These are phyloP conservation scores for Neocrepidodera transversa DNA, from an alignment of 2,888 invertebrate genomes.

Conservation along the genomic window DNA sequence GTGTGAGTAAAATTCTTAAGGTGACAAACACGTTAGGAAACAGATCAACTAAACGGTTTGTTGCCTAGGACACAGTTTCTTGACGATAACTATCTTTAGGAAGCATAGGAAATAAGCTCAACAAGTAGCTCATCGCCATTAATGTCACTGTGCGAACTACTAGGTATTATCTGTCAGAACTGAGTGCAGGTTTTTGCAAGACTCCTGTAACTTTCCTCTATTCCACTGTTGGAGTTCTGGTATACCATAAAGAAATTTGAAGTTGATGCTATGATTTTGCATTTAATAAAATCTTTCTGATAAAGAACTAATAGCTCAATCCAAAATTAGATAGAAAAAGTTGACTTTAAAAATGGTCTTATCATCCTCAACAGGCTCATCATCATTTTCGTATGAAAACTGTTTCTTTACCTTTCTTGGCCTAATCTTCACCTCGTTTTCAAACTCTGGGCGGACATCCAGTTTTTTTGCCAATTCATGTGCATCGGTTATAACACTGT, in stretches of 20 bases:
- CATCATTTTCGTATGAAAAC: too few relatives aligned
- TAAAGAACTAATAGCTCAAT: neutral
- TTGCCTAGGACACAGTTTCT: slow-evolving; percentile 3
- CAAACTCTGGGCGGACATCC: neutral
- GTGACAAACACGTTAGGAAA: neutral
- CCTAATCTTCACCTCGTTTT: neutral
- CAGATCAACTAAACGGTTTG: neutral
- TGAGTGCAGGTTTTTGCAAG: too few relatives aligned
- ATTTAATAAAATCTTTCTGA: neutral
- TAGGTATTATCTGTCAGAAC: too few relatives aligned
- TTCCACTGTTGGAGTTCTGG: too few relatives aligned
- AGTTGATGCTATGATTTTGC: neutral
- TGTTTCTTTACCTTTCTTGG: neutral
- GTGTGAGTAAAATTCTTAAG: slow-evolving; percentile 14
- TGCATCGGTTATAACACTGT: neutral
- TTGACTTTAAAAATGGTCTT: too few relatives aligned
- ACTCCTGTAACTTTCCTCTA: too few relatives aligned
- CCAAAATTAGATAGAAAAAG: neutral
- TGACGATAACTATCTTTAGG: too few relatives aligned
- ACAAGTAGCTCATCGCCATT: too few relatives aligned
- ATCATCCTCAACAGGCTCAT: too few relatives aligned
- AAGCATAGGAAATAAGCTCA: too few relatives aligned
- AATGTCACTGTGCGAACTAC: too few relatives aligned
- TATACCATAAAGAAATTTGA: neutral
- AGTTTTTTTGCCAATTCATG: neutral